Percentiles rank a stretch among this genome's conserved stretches.
Conservation (phyloP, 2,888 invertebrate genomes). For the Drosophila nr. perissopoda region DNA sequence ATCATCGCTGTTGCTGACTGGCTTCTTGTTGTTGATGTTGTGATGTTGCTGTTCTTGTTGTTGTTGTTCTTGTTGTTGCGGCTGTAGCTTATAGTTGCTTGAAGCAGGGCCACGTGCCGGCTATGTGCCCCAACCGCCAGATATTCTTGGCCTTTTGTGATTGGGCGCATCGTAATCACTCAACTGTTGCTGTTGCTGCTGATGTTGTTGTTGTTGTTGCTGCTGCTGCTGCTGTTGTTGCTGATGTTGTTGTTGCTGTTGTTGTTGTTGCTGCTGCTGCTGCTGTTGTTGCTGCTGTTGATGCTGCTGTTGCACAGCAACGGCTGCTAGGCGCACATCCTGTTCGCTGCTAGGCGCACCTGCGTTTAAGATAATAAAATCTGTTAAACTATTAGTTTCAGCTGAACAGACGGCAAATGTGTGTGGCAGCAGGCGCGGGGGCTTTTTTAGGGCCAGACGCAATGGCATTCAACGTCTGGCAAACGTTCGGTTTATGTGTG, state of each 20-base stretch:
- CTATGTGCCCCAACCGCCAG: constrained; percentile 97
- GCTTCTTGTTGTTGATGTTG: constrained; percentile 62
- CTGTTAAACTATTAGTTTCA: constrained; percentile 83
- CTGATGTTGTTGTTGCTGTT: constrained; percentile 75
- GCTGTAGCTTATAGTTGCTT: constrained; percentile 50
- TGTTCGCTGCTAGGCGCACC: constrained; percentile 94
- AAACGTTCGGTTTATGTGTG: constrained; percentile 29
- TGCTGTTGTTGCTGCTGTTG: constrained; percentile 81
- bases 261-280: constrained; percentile 78
- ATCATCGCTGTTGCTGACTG: constrained; percentile 60
- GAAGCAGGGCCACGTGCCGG: constrained; percentile 81
- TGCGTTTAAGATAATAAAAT: constrained; percentile 85
- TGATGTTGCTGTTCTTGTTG: constrained; percentile 64
- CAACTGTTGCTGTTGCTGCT: constrained; percentile 81
- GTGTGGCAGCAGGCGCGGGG: constrained; percentile 62
- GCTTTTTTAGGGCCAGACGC: constrained; percentile 50
- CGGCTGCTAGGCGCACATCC: constrained; percentile 85
- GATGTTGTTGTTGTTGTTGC: constrained; percentile 80
- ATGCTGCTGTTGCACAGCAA: constrained; percentile 66
- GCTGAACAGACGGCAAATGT: constrained; percentile 58
- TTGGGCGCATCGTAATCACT: constrained; percentile 88
- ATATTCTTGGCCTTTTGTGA: constrained; percentile 94
- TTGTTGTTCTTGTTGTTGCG: constrained; percentile 51
- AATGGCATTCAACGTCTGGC: constrained; percentile 60
- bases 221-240: constrained; percentile 82